These are phyloP conservation scores for Pollachius pollachius DNA, from an alignment of 2,113 vertebrate species.

Conservation along the genomic window DNA sequence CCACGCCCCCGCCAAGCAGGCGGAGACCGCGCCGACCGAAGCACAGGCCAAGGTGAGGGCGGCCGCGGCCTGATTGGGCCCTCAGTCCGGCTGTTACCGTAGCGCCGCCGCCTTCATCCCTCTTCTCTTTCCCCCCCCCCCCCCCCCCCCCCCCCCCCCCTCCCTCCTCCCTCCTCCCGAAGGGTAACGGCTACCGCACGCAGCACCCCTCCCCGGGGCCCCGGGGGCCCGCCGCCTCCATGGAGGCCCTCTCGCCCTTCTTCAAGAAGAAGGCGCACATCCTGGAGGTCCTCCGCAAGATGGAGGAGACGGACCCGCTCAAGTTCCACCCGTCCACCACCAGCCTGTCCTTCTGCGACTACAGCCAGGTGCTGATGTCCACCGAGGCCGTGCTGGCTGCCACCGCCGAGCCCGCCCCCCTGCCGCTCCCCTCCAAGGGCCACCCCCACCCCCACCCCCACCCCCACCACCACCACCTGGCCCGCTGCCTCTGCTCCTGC, in stretches of 20 bases:
- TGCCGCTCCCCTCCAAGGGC: constrained; percentile 67
- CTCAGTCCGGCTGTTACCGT: background rate
- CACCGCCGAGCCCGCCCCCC: constrained; percentile 56
- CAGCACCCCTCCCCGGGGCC: constrained; percentile 74
- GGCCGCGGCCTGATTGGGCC: background rate
- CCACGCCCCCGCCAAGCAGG: constrained; percentile 67
- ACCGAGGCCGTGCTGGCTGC: constrained; percentile 66
- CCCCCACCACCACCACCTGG: constrained; percentile 59
- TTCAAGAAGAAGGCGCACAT: constrained; percentile 96
- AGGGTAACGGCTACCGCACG: constrained; percentile 72
- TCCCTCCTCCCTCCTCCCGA: constrained; percentile 14
- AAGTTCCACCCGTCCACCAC: constrained; percentile 70
- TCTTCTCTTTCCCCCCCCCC: constrained; percentile 33
- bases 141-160: constrained; percentile 9
- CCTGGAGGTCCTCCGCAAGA: constrained; percentile 88
- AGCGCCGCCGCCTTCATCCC: background rate
- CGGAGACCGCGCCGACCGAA: constrained; percentile 70
- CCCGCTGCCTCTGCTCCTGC: constrained; percentile 65
- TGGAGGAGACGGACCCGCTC: constrained; percentile 88
- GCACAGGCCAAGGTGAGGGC: constrained; percentile 74
- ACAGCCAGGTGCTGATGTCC: constrained; percentile 73
- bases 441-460: constrained; percentile 55
- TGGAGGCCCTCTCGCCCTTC: constrained; percentile 93
- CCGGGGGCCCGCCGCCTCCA: constrained; percentile 60
- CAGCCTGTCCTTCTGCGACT: constrained; percentile 72